Evolutionary conservation across 2,888 invertebrate genomes (phyloP).

Genomic region (Rhamnusium bicolor): DNA sequence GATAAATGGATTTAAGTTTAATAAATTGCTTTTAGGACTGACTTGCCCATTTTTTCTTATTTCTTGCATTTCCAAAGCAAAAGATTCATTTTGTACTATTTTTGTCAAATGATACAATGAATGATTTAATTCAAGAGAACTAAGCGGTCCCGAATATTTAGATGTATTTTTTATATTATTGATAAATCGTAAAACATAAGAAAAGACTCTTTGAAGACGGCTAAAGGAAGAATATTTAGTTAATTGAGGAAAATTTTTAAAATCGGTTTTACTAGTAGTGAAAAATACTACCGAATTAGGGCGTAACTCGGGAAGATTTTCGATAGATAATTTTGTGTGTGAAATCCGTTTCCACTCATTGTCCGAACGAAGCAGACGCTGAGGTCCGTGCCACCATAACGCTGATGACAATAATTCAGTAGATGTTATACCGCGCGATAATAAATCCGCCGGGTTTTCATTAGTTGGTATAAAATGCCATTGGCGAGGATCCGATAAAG

Average conservation of each 20-base stretch:
- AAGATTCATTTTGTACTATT: slow-evolving; percentile 9
- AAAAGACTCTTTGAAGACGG: neutral
- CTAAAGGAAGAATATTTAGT: neutral
- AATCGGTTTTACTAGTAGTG: neutral
- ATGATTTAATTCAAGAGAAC: slow-evolving; percentile 15
- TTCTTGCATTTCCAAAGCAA: slow-evolving; percentile 28
- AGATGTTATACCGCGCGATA: slow-evolving; percentile 32
- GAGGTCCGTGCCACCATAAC: slow-evolving; percentile 45
- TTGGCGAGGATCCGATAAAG: slow-evolving; percentile 20
- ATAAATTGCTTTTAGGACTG: slow-evolving; percentile 22
- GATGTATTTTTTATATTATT: neutral
- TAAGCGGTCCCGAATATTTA: neutral
- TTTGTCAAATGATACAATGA: neutral
- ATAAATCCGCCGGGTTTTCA: slow-evolving; percentile 46
- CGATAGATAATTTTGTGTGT: neutral
- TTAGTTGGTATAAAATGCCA: slow-evolving; percentile 44
- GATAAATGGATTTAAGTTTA: slow-evolving; percentile 31
- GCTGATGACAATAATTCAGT: slow-evolving; percentile 1
- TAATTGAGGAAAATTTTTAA: neutral
- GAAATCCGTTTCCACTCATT: neutral
- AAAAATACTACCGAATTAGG: neutral
- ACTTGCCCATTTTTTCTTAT: slow-evolving; percentile 7
- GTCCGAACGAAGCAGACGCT: slow-evolving; percentile 9
- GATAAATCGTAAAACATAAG: neutral
- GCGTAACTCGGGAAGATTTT: neutral